Evolutionary conservation across 2,113 vertebrate species (phyloP).

Genomic region (Callospermophilus lateralis): DNA sequence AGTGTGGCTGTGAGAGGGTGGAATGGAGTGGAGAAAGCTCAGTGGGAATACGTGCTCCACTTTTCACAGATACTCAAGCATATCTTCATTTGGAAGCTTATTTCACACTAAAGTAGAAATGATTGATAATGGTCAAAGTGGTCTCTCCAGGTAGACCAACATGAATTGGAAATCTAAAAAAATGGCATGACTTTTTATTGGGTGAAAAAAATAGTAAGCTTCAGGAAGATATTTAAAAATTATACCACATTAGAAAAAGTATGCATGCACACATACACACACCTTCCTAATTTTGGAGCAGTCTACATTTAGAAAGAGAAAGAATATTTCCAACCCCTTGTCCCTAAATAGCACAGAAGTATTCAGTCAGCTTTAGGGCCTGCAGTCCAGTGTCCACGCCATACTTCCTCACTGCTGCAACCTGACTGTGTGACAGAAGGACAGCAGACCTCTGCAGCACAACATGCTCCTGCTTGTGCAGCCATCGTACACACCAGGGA

Average conservation of each 20-base stretch:
- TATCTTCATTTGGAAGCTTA: constrained; percentile 38
- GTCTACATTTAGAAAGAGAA: too few relatives aligned
- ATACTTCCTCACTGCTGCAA: too few relatives aligned
- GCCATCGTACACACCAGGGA: too few relatives aligned
- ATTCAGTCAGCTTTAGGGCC: too few relatives aligned
- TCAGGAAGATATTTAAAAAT: constrained; percentile 20
- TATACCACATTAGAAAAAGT: neutral
- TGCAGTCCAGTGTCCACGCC: too few relatives aligned
- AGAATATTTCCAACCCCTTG: too few relatives aligned
- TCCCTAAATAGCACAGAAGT: too few relatives aligned
- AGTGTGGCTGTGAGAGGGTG: neutral
- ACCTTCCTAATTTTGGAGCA: too few relatives aligned
- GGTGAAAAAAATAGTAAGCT: neutral
- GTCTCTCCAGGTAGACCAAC: neutral
- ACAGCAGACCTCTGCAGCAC: too few relatives aligned
- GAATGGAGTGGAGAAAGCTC: neutral
- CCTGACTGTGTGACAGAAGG: too few relatives aligned
- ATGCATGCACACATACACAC: too few relatives aligned
- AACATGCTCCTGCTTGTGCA: too few relatives aligned
- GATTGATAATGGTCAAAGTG: neutral
- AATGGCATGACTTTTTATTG: neutral
- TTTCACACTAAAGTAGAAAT: constrained; percentile 47
- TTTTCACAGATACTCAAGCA: neutral
- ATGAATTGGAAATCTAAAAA: neutral
- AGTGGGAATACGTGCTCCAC: neutral